These are phyloP conservation scores for Pyrrhia umbra DNA, from an alignment of 2,888 invertebrate species.

Conservation along the genomic window DNA sequence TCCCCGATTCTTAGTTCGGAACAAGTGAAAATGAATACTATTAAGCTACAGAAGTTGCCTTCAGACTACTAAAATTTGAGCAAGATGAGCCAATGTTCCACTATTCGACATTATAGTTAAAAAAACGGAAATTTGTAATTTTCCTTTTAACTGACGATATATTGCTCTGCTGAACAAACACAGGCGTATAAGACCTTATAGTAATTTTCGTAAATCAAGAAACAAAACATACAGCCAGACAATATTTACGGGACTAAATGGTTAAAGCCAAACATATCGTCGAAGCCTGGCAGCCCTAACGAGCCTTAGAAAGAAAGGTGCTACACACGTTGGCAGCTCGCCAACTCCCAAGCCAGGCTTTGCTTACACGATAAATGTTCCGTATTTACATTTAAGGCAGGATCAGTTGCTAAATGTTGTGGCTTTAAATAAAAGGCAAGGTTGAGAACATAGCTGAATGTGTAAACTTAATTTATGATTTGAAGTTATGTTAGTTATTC, in stretches of 20 bases:
- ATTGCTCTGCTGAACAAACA: no score
- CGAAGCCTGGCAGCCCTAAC: constrained; percentile 30
- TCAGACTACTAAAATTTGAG: no score
- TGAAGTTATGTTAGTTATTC: not conserved
- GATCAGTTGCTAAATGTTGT: constrained; percentile 43
- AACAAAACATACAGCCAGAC: not conserved
- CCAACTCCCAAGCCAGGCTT: constrained; percentile 46
- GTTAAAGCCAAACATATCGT: constrained; percentile 25
- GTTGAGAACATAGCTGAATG: constrained; percentile 16
- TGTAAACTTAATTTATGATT: constrained; percentile 23
- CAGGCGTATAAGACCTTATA: no score
- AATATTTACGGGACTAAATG: not conserved
- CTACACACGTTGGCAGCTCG: constrained; percentile 41
- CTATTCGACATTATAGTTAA: no score
- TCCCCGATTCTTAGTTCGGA: no score
- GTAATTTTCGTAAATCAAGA: not conserved
- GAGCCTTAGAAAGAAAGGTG: constrained; percentile 39
- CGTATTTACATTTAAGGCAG: constrained; percentile 48
- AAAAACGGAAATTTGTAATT: no score
- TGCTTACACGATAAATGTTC: constrained; percentile 54
- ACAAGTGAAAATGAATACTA: no score
- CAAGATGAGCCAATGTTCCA: no score
- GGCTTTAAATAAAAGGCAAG: constrained; percentile 45
- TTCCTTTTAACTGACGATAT: no score
- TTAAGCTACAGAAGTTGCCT: no score